phyloP scores from a whole-genome alignment of 1,140 invertebrate genomes.

The Drepana arcuata region DNA sequence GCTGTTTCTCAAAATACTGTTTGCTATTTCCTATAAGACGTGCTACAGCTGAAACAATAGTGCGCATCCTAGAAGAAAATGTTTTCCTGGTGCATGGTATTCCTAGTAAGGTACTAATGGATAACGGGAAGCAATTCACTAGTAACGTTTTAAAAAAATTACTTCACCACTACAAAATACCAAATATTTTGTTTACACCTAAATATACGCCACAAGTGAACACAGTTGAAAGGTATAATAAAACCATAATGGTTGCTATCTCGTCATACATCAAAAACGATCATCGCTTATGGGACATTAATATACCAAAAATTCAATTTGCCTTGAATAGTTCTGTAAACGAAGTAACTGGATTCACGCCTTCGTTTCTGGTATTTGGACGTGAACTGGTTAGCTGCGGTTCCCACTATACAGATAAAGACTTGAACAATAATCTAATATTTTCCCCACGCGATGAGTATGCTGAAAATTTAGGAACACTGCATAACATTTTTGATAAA shows the following conservation, averaged over 20 bases:
- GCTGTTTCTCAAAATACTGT: constrained; percentile 25
- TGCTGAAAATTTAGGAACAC: constrained; percentile 10
- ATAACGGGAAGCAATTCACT: constrained; percentile 13
- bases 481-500: constrained; percentile 9
- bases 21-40: constrained; percentile 14
- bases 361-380: constrained; percentile 14
- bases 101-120: constrained; percentile 7
- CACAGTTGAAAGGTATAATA: constrained; percentile 8
- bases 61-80: constrained; percentile 10
- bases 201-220: constrained; percentile 10
- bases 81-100: constrained; percentile 17
- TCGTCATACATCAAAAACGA: constrained; percentile 10
- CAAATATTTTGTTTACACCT: constrained; percentile 7
- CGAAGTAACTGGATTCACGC: constrained; percentile 16
- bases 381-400: constrained; percentile 12
- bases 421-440: constrained; percentile 1
- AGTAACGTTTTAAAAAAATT: constrained; percentile 1
- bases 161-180: constrained; percentile 14
- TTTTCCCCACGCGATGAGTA: constrained; percentile 11
- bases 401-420: constrained; percentile 8
- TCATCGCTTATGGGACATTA: constrained; percentile 9
- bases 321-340: constrained; percentile 13
- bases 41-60: constrained; percentile 3
- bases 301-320: constrained; percentile 14
- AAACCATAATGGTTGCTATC: constrained; percentile 5